phyloP scores from a whole-genome alignment of 2,888 invertebrate species.

The Acronicta aceris region DNA sequence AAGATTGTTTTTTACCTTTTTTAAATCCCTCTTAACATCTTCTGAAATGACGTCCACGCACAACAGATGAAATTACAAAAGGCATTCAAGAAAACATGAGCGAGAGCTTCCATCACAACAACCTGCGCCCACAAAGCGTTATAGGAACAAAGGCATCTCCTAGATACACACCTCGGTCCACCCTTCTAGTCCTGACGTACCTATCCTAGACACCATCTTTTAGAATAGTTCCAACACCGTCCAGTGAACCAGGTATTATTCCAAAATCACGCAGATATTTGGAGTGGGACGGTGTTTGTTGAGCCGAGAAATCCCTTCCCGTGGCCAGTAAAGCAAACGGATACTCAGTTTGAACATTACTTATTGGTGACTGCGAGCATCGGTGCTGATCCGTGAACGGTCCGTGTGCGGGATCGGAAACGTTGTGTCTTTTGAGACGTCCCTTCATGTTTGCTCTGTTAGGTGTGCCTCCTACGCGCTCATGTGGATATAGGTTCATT shows the following conservation, averaged over 20 bases:
- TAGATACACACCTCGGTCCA: conserved; percentile 1
- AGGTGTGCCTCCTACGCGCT: background rate
- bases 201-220: conserved; percentile 30
- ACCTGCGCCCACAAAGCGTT: background rate
- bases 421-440: conserved; percentile 37
- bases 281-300: conserved; percentile 67
- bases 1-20: no score
- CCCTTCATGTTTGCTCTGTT: conserved; percentile 24
- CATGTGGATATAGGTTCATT: background rate
- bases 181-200: background rate
- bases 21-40: no score
- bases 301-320: conserved; percentile 69
- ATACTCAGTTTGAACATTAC: conserved; percentile 68
- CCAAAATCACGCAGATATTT: conserved; percentile 61
- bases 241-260: conserved; percentile 56
- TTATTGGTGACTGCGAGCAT: conserved; percentile 58
- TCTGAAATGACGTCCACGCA: no score
- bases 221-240: conserved; percentile 23
- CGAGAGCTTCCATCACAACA: no score
- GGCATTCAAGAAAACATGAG: no score
- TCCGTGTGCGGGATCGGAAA: conserved; percentile 34
- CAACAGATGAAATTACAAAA: no score
- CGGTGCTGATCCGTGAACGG: conserved; percentile 70
- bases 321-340: conserved; percentile 72
- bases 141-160: conserved; percentile 7